Conservation (phyloP, 2,797 vertebrate genomes). For the Peromyscus eremicus region DNA sequence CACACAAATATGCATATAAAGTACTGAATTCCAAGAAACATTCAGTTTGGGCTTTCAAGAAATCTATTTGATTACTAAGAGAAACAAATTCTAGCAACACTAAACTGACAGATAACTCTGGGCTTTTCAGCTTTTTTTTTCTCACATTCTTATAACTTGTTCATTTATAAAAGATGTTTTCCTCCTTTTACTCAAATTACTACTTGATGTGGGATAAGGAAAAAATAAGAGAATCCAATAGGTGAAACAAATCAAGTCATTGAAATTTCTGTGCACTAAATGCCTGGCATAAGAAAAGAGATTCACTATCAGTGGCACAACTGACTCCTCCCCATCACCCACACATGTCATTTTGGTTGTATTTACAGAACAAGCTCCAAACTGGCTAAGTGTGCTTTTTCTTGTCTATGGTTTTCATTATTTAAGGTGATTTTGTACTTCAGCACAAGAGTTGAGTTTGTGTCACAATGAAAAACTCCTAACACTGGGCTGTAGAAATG, state of each 20-base stretch:
- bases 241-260: neutral
- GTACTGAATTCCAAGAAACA: neutral
- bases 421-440: neutral
- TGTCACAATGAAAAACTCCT: neutral
- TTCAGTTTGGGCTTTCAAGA: slow-evolving; percentile 18
- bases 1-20: neutral
- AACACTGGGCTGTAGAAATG: neutral
- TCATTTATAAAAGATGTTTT: neutral
- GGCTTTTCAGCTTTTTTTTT: neutral
- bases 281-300: neutral
- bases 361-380: slow-evolving; percentile 9
- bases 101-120: neutral
- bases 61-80: neutral
- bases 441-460: slow-evolving; percentile 48
- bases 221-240: neutral
- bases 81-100: slow-evolving; percentile 11
- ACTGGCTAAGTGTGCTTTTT: neutral
- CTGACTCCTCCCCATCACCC: neutral
- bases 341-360: neutral
- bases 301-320: neutral
- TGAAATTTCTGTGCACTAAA: slow-evolving; percentile 37
- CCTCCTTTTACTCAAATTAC: neutral
- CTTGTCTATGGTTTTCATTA: slow-evolving; percentile 21
- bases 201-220: slow-evolving; percentile 24
- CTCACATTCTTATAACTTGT: neutral